A percentile compares a stretch with the other conserved stretches of the same genome.
These are phyloP conservation scores for Drosophila tropicalis DNA, from an alignment of 1,140 invertebrate genomes.

Conservation along the genomic window DNA sequence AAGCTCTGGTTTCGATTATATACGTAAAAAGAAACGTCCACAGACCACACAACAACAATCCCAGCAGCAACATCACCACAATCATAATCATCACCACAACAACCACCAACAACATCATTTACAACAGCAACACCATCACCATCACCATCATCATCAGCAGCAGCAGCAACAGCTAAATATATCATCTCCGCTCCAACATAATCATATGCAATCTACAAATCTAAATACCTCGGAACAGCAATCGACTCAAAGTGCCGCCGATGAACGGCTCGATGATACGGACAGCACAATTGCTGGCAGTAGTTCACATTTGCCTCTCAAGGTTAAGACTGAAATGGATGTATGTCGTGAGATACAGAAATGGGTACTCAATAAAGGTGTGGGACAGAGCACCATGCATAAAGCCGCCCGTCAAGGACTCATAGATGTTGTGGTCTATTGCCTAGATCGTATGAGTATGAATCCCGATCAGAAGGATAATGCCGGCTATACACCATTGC, in stretches of 20 bases:
- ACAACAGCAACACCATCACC: background rate
- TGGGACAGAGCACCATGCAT: slow-evolving; percentile 95
- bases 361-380: slow-evolving; percentile 96
- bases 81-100: slow-evolving; percentile 32
- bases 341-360: slow-evolving; percentile 93
- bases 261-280: slow-evolving; percentile 64
- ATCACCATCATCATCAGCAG: background rate
- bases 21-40: slow-evolving; percentile 91
- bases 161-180: slow-evolving; percentile 5
- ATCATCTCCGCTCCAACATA: background rate
- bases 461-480: slow-evolving; percentile 95
- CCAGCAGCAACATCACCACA: slow-evolving; percentile 9
- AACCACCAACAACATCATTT: slow-evolving; percentile 9
- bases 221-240: slow-evolving; percentile 20
- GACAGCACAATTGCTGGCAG: slow-evolving; percentile 71
- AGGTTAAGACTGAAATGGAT: slow-evolving; percentile 85
- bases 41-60: slow-evolving; percentile 77
- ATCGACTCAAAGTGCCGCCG: slow-evolving; percentile 30
- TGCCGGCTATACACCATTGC: slow-evolving; percentile 96
- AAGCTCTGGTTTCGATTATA: slow-evolving; percentile 93
- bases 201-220: background rate
- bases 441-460: slow-evolving; percentile 92
- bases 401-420: slow-evolving; percentile 94
- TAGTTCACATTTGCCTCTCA: slow-evolving; percentile 71
- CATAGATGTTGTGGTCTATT: slow-evolving; percentile 95